Base-by-base conservation (phyloP, 2,888 invertebrate genomes). In the Amiota minor region DNA sequence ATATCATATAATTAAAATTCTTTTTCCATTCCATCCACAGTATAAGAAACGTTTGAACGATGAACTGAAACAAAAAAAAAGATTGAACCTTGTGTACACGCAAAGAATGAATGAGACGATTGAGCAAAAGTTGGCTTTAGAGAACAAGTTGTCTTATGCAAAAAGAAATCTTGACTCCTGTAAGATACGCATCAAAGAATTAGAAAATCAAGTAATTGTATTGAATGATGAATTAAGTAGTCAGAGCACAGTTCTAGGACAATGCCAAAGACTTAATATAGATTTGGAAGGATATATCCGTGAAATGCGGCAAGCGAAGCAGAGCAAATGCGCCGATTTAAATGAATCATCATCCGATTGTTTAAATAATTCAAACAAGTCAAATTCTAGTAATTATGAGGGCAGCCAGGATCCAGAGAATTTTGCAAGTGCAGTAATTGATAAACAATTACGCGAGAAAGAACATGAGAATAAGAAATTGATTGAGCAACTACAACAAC, bases 351-450 rank as follows among this genome's bases (percentile, higher is more conserved):
- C 89, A 0, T 74, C 76, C 0, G 90, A 89, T 73, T 81, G 82
- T 70, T 74, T 89, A 0, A 85, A 89, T 72, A 71, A 76, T 11
- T 86, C 88, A 0, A 77, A 82, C 79, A 62, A 84, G n/a, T n/a
- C n/a, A n/a, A n/a, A n/a, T n/a, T n/a, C 83, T 0, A 81, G 80
- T 11, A 86, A 82, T 35, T 65, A 84, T 16, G 80, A 78, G 47
- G 79, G 76, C 0, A 86, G 88, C n/a, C n/a, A n/a, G n/a, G n/a
- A n/a, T 47, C 89, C 89, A 0, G 90, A 90, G 76, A 89, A 88
- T 78, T 75, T 90, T 3, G 90, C 83, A 1, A 79, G 78, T 45
- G 86, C 88, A 0, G 90, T 90, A 1, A 77, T 90, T n/a, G 90
- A 90, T 75, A 79, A 89, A 0, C 88, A 89, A 49, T 70, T 90